Percentiles rank a stretch among this genome's conserved stretches.
phyloP scores from a whole-genome alignment of 2,113 vertebrate genomes.

The Alosa alosa region DNA sequence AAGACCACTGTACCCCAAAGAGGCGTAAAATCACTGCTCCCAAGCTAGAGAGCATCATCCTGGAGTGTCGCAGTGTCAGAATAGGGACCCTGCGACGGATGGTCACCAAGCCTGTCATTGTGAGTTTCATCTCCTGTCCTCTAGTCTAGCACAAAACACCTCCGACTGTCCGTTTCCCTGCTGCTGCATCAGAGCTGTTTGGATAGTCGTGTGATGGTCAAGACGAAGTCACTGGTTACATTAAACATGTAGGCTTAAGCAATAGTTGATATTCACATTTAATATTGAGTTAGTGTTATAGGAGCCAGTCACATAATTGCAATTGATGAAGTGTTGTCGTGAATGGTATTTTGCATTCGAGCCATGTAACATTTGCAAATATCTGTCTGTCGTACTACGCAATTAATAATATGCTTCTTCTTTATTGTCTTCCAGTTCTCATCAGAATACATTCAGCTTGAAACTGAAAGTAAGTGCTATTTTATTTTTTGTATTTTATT shows the following conservation, averaged over 20 bases:
- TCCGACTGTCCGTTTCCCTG: background rate
- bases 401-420: background rate
- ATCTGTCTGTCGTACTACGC: background rate
- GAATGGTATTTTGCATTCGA: background rate
- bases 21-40: slow-evolving; percentile 71
- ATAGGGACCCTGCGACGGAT: slow-evolving; percentile 86
- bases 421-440: slow-evolving; percentile 78
- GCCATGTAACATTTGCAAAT: background rate
- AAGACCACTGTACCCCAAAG: slow-evolving; percentile 55
- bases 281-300: background rate
- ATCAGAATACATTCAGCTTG: slow-evolving; percentile 87
- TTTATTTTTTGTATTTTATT: background rate
- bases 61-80: slow-evolving; percentile 88
- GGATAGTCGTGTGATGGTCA: background rate
- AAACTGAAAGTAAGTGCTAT: slow-evolving; percentile 80
- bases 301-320: background rate
- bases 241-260: background rate
- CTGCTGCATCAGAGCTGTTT: background rate
- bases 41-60: slow-evolving; percentile 79
- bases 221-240: background rate
- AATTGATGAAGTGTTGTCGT: background rate
- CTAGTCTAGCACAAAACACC: background rate
- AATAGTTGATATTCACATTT: background rate
- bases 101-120: slow-evolving; percentile 87
- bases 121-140: slow-evolving; percentile 66